Conservation (phyloP, 1,140 invertebrate genomes). For the Drosophila pandora region DNA sequence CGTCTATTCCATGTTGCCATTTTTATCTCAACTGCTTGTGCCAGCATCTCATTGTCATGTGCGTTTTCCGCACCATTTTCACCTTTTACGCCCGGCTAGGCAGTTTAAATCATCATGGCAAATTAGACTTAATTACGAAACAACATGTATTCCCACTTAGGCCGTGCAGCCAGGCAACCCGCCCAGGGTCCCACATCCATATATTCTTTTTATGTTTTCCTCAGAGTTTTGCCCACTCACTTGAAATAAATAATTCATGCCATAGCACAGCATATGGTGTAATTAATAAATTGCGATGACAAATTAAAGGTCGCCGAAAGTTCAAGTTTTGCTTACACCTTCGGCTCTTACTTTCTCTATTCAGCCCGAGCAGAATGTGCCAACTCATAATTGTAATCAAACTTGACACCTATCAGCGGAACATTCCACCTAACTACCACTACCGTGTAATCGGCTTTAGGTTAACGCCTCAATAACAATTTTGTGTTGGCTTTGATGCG, state of each 20-base stretch:
- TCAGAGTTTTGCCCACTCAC: slow-evolving; percentile 11
- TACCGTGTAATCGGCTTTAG: slow-evolving; percentile 66
- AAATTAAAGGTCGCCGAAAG: slow-evolving; percentile 35
- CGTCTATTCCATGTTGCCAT: slow-evolving; percentile 47
- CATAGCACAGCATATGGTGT: not conserved
- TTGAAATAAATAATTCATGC: slow-evolving; percentile 27
- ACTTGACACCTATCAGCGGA: slow-evolving; percentile 58
- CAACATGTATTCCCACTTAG: slow-evolving; percentile 75
- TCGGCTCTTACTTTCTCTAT: slow-evolving; percentile 4
- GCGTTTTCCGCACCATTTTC: slow-evolving; percentile 64
- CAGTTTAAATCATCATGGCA: slow-evolving; percentile 77
- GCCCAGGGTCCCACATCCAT: slow-evolving; percentile 7
- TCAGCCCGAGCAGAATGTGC: slow-evolving; percentile 34
- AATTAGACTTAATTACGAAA: slow-evolving; percentile 75
- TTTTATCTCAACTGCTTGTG: slow-evolving; percentile 54
- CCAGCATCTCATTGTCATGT: slow-evolving; percentile 61
- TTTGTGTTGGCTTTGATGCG: slow-evolving; percentile 44
- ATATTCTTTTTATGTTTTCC: slow-evolving; percentile 7
- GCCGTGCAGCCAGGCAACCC: slow-evolving; percentile 10
- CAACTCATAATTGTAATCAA: slow-evolving; percentile 77
- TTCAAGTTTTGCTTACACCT: slow-evolving; percentile 19
- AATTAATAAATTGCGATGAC: slow-evolving; percentile 37
- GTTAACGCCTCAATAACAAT: slow-evolving; percentile 51
- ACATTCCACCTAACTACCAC: slow-evolving; percentile 3
- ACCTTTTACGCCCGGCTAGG: slow-evolving; percentile 64